Conservation (phyloP, 2,797 vertebrate species). For the Alauda arvensis region DNA sequence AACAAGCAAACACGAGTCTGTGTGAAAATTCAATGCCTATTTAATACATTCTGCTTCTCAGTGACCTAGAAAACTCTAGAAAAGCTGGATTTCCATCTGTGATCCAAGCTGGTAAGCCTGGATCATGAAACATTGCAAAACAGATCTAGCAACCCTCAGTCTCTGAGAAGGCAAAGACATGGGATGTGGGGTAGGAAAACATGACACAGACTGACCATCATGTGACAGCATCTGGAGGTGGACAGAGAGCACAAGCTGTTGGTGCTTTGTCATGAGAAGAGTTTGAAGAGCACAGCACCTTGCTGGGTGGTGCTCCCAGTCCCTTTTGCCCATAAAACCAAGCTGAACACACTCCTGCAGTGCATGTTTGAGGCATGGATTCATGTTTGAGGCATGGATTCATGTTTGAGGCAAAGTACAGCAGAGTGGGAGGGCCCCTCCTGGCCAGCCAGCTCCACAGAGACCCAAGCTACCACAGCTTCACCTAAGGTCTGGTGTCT, state of each 20-base stretch:
- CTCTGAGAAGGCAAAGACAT: background rate
- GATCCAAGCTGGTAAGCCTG: background rate
- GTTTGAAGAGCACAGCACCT: accelerated
- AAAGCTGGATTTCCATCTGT: background rate
- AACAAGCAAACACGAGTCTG: background rate
- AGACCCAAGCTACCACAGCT: background rate
- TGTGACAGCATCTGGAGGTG: accelerated
- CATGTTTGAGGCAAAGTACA: background rate
- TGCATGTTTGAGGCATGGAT: accelerated
- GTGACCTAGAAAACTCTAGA: background rate
- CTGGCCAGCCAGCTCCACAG: background rate
- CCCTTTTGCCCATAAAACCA: background rate
- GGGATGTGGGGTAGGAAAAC: background rate
- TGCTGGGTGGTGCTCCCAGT: background rate
- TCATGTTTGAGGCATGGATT: background rate
- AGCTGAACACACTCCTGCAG: background rate
- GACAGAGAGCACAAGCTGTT: background rate
- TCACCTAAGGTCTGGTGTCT: background rate
- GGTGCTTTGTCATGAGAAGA: background rate
- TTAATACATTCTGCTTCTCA: background rate
- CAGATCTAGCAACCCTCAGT: background rate
- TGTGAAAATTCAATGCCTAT: background rate
- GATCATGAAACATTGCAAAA: background rate
- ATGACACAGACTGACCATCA: background rate
- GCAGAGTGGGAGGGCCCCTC: background rate